These are phyloP conservation scores for Serinus canaria DNA, from an alignment of 2,113 vertebrate species.

Conservation along the genomic window DNA sequence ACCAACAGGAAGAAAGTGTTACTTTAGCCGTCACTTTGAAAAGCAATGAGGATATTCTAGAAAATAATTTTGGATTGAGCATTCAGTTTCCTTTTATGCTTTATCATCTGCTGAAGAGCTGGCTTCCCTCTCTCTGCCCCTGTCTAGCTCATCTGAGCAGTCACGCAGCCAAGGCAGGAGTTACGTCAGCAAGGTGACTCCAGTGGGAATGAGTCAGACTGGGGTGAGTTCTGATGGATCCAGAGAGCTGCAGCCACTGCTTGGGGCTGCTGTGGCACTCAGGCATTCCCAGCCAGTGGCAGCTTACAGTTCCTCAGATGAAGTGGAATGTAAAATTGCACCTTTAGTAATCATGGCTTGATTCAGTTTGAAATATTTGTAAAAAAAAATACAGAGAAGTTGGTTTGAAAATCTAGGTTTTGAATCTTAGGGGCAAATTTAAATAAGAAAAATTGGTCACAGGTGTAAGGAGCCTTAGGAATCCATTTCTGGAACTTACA, in stretches of 20 bases:
- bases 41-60: neutral
- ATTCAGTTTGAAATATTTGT: neutral
- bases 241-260: neutral
- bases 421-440: neutral
- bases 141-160: neutral
- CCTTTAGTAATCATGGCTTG: neutral
- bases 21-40: neutral
- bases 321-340: neutral
- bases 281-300: neutral
- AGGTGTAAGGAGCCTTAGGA: neutral
- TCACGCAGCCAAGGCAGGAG: neutral
- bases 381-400: neutral
- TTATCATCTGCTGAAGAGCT: constrained; percentile 6
- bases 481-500: neutral
- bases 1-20: neutral
- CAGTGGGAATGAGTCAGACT: neutral
- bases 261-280: neutral
- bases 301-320: neutral
- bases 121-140: neutral
- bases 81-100: neutral
- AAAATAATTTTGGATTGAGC: neutral
- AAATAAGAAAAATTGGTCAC: neutral
- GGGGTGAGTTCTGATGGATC: neutral
- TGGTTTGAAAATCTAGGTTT: neutral
- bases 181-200: neutral